Evolutionary conservation across 2,113 vertebrate species (phyloP).

Genomic region (Plestiodon gilberti): DNA sequence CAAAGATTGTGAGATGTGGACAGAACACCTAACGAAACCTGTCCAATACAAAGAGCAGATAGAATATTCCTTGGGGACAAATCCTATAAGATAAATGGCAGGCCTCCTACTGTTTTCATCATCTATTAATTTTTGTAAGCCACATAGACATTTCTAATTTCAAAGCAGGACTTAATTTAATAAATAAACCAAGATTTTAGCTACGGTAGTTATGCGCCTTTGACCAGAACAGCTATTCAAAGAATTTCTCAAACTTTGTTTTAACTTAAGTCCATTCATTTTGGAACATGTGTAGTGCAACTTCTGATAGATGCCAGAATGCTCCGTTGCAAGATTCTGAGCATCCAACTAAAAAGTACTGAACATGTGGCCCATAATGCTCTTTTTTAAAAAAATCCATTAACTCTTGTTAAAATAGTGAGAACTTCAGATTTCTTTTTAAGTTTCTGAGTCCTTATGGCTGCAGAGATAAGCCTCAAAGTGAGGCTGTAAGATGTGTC

Average conservation of each 20-base stretch:
- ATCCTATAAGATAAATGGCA: constrained; percentile 52
- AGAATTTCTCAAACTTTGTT: constrained; percentile 59
- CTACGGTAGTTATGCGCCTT: constrained; percentile 58
- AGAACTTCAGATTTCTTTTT: constrained; percentile 8
- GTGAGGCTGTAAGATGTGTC: background rate
- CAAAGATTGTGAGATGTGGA: background rate
- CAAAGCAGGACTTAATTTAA: too few relatives aligned
- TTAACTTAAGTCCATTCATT: constrained; percentile 68
- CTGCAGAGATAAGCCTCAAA: constrained; percentile 3
- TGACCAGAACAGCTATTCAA: constrained; percentile 60
- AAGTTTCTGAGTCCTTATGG: constrained; percentile 3
- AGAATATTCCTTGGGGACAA: constrained; percentile 45
- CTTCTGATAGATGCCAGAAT: constrained; percentile 48
- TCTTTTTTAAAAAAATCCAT: constrained; percentile 1
- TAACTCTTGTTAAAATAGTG: constrained; percentile 1
- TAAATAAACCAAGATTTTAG: too few relatives aligned
- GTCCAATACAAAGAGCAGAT: constrained; percentile 5
- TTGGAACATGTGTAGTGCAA: constrained; percentile 49
- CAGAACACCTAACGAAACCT: constrained; percentile 3
- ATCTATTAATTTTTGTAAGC: too few relatives aligned
- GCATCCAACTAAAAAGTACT: background rate
- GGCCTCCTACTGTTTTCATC: background rate
- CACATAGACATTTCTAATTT: too few relatives aligned
- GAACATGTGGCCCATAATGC: background rate
- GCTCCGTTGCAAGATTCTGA: constrained; percentile 34